A percentile compares a stretch with the other conserved stretches of the same genome.
Conservation (phyloP, 1,140 invertebrate species). For the Trinorchestia longiramus region DNA sequence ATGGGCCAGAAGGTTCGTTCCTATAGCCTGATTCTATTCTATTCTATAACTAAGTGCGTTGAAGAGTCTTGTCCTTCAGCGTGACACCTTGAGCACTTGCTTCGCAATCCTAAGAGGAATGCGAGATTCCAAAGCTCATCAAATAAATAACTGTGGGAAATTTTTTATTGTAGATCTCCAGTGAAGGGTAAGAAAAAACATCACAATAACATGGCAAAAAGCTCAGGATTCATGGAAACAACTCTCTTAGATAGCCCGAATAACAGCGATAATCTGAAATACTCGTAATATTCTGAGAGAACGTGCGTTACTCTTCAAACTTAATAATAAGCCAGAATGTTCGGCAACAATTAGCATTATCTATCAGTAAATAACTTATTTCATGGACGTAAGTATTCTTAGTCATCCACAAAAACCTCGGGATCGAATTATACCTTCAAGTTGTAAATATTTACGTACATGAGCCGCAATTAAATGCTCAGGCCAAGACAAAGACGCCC, state of each 20-base stretch:
- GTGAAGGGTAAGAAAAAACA: background rate
- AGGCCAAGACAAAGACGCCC: background rate
- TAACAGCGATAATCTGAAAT: background rate
- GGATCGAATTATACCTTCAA: background rate
- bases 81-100: too few species aligned
- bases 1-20: too few species aligned
- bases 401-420: background rate
- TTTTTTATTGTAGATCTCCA: background rate
- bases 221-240: background rate
- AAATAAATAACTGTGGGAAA: background rate
- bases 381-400: background rate
- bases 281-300: background rate
- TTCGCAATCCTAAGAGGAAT: too few species aligned
- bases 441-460: background rate
- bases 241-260: background rate
- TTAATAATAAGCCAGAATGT: background rate
- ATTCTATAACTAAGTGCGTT: too few species aligned
- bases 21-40: too few species aligned
- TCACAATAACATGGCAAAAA: background rate
- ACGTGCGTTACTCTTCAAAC: background rate
- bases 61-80: too few species aligned
- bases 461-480: background rate
- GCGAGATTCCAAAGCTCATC: too few species aligned
- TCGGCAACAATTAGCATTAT: background rate
- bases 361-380: background rate